Evolutionary conservation across 2,797 vertebrate species (phyloP).

Genomic region (Xerus rutilus): DNA sequence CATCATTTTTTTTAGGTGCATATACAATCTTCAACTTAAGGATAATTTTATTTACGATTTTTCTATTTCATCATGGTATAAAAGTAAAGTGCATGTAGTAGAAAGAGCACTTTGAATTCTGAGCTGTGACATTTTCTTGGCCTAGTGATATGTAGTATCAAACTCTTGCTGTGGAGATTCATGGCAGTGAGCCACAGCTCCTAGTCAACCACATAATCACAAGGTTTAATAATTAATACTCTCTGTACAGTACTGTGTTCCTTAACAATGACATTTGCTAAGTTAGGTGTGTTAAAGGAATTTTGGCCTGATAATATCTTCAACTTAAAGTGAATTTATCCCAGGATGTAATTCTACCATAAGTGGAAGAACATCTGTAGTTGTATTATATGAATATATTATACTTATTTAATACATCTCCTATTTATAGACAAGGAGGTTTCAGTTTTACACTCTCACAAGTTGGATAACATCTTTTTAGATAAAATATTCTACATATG

Average conservation of each 20-base stretch:
- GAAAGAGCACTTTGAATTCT: neutral
- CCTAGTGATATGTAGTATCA: neutral
- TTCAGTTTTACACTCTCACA: neutral
- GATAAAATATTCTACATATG: neutral
- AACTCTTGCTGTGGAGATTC: neutral
- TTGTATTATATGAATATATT: neutral
- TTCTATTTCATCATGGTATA: neutral
- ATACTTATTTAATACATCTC: neutral
- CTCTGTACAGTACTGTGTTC: too few species aligned
- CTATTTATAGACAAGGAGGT: neutral
- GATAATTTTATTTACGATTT: neutral
- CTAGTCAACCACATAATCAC: neutral
- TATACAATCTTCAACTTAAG: accelerated
- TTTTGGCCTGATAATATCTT: neutral
- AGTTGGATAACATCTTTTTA: neutral
- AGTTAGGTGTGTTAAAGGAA: neutral
- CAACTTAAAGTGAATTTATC: neutral
- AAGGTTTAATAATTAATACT: neutral
- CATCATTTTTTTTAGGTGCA: neutral
- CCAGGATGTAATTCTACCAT: neutral
- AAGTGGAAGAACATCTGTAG: neutral
- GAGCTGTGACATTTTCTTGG: neutral
- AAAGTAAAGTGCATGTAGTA: neutral
- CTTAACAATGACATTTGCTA: neutral
- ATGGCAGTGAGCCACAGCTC: accelerated